Evolutionary conservation across 2,113 vertebrate genomes (phyloP).

Genomic region (Tursiops truncatus): DNA sequence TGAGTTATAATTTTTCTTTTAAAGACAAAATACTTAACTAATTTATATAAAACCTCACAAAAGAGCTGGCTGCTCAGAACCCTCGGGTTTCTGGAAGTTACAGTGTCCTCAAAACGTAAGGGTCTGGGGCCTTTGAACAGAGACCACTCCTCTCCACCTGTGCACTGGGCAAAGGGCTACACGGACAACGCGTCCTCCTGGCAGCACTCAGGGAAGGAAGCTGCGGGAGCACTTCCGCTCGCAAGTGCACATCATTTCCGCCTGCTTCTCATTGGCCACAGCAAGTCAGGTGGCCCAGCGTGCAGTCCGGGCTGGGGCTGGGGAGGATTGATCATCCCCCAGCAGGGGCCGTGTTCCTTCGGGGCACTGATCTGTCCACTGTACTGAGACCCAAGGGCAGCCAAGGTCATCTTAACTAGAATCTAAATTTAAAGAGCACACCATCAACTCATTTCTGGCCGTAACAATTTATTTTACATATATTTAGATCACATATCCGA

Average conservation of each 20-base stretch:
- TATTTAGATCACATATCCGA: background rate
- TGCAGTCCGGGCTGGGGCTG: too few relatives aligned
- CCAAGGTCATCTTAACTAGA: background rate
- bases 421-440: background rate
- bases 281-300: background rate
- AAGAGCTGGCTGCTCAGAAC: background rate
- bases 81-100: background rate
- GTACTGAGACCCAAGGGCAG: background rate
- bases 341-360: background rate
- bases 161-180: background rate
- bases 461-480: background rate
- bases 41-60: background rate
- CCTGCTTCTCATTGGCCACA: background rate
- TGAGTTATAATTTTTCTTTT: constrained; percentile 22
- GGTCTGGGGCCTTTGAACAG: background rate
- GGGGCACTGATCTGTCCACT: background rate
- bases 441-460: background rate
- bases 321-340: background rate
- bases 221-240: background rate
- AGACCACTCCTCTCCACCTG: background rate
- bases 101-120: background rate
- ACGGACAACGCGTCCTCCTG: rapidly evolving
- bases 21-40: background rate
- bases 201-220: background rate
- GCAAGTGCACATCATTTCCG: background rate